These are phyloP conservation scores for Octonoba sinensis DNA, from an alignment of 2,888 invertebrate genomes.

Conservation along the genomic window DNA sequence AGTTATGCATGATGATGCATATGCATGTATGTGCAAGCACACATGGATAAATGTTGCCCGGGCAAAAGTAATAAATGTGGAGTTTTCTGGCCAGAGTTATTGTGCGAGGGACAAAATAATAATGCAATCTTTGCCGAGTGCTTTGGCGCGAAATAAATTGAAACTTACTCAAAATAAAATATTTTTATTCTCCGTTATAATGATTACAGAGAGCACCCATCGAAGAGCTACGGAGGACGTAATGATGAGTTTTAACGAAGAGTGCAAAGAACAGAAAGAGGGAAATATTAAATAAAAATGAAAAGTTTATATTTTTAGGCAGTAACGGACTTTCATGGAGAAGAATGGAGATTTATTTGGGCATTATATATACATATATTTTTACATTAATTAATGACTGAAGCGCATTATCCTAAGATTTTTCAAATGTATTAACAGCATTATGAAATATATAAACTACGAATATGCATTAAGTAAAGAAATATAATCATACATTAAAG, in stretches of 20 bases:
- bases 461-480: too few species aligned
- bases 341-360: too few species aligned
- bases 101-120: background rate
- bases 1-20: too few species aligned
- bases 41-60: conserved; percentile 16
- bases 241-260: conserved; percentile 18
- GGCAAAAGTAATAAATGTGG: conserved; percentile 37
- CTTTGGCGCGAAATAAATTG: conserved; percentile 18
- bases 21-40: too few species aligned
- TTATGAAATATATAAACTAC: too few species aligned
- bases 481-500: too few species aligned
- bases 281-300: background rate
- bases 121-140: conserved; percentile 14
- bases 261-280: background rate
- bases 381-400: too few species aligned
- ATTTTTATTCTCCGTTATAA: conserved; percentile 6
- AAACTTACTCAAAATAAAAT: conserved; percentile 1
- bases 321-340: too few species aligned
- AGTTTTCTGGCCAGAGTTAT: conserved; percentile 5
- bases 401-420: too few species aligned
- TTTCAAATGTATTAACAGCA: too few species aligned
- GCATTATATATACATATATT: too few species aligned
- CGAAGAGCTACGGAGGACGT: background rate
- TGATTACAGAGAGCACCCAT: conserved; percentile 10
- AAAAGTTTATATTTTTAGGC: too few species aligned